Percentiles rank a stretch among this genome's conserved stretches.
Evolutionary conservation across 2,888 invertebrate genomes (phyloP).

Genomic region (Drosophila nr. perissopoda): DNA sequence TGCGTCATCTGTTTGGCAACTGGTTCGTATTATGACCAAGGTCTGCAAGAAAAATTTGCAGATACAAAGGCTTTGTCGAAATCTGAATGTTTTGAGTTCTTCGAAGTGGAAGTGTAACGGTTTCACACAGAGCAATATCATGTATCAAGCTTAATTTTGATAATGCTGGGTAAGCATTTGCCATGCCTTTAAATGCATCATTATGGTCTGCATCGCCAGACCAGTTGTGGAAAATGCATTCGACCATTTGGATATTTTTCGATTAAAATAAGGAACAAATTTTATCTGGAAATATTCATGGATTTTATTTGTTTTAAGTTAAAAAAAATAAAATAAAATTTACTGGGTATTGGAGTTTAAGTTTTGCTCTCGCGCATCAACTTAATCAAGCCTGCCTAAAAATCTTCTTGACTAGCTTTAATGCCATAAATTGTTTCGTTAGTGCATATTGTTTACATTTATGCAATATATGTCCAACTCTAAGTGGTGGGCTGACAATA

Average conservation of each 20-base stretch:
- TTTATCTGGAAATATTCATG: not conserved
- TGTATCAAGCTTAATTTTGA: not conserved
- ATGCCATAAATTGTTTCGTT: not conserved
- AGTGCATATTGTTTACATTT: not conserved
- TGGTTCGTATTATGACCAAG: not conserved
- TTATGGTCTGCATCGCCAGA: not conserved
- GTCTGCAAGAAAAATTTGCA: not conserved
- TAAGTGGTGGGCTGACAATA: not conserved
- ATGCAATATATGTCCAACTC: not conserved
- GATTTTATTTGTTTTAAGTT: not conserved
- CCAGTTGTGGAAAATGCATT: not conserved
- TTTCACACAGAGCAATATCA: not conserved
- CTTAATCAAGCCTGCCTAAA: not conserved
- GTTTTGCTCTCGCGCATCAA: not conserved
- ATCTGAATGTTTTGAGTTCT: not conserved
- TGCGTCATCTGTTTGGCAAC: not conserved
- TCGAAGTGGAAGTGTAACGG: not conserved
- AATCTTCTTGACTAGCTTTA: not conserved
- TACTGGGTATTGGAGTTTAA: not conserved
- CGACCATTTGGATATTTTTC: not conserved
- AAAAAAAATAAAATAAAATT: not conserved
- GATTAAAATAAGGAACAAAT: not conserved
- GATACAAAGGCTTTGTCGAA: slow-evolving; percentile 1
- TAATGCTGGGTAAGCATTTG: not conserved
- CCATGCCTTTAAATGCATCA: not conserved